phyloP scores from a whole-genome alignment of 2,113 vertebrate genomes.

The Charadrius vociferus region DNA sequence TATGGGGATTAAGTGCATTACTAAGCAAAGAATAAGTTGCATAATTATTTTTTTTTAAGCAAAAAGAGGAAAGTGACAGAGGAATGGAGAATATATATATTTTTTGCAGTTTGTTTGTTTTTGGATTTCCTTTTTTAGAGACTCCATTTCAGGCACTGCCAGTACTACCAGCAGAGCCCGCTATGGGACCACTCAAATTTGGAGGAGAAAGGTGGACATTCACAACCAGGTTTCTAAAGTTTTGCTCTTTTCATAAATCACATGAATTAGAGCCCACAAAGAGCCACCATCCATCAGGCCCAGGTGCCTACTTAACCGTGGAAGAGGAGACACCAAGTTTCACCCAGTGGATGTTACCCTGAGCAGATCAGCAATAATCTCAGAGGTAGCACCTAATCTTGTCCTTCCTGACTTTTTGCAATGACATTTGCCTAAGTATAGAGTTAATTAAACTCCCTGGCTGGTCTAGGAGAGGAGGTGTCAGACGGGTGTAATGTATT shows the following conservation, averaged over 20 bases:
- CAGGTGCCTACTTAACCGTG: not conserved
- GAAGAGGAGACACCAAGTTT: not conserved
- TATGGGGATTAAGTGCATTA: slow-evolving; percentile 57
- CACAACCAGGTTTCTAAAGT: not conserved
- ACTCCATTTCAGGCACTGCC: slow-evolving; percentile 7
- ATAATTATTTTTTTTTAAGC: not conserved
- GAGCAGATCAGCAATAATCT: not conserved
- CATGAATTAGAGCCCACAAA: not conserved
- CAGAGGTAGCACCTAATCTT: not conserved
- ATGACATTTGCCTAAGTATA: not conserved
- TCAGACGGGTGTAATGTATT: not conserved
- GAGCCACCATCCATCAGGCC: not conserved
- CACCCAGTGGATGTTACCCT: not conserved
- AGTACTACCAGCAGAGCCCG: slow-evolving; percentile 50
- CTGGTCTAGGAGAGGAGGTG: not conserved
- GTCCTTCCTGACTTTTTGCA: not conserved
- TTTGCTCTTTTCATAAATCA: not conserved
- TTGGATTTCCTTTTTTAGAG: not conserved
- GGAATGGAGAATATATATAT: not conserved
- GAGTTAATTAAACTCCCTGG: slow-evolving; percentile 8
- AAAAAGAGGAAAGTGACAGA: slow-evolving; percentile 24
- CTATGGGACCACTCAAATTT: slow-evolving; percentile 54
- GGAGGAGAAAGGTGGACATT: slow-evolving; percentile 35
- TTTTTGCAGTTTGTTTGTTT: not conserved
- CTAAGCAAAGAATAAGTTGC: slow-evolving; percentile 57